Conservation (phyloP, 2,113 vertebrate species). For the Halcyon malimbica region DNA sequence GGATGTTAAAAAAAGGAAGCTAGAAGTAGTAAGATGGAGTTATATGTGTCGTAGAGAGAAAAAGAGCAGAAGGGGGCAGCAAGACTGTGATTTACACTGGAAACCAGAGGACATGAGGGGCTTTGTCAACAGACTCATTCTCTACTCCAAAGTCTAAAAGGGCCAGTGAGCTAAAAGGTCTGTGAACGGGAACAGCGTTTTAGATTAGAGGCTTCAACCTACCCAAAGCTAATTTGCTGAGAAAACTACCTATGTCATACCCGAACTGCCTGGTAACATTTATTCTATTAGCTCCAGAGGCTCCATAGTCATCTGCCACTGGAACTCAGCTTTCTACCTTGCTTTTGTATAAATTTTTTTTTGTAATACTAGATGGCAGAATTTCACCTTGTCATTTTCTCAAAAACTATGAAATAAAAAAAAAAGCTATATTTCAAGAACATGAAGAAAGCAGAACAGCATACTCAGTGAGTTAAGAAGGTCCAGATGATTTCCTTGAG, state of each 20-base stretch:
- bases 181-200: background rate
- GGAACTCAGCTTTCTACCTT: background rate
- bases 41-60: accelerated
- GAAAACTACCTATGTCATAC: background rate
- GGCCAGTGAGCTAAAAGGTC: background rate
- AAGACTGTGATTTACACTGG: background rate
- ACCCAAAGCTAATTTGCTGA: background rate
- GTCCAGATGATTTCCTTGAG: background rate
- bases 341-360: background rate
- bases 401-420: background rate
- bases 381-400: background rate
- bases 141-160: background rate
- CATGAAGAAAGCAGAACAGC: background rate
- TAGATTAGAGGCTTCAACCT: background rate
- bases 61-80: background rate
- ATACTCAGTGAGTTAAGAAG: background rate
- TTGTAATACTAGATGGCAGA: background rate
- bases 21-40: background rate
- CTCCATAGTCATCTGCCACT: background rate
- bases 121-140: background rate
- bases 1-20: background rate
- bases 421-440: background rate
- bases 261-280: background rate
- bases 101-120: background rate
- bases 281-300: background rate